Evolutionary conservation across 2,113 vertebrate species (phyloP).

Genomic region (Egretta garzetta): DNA sequence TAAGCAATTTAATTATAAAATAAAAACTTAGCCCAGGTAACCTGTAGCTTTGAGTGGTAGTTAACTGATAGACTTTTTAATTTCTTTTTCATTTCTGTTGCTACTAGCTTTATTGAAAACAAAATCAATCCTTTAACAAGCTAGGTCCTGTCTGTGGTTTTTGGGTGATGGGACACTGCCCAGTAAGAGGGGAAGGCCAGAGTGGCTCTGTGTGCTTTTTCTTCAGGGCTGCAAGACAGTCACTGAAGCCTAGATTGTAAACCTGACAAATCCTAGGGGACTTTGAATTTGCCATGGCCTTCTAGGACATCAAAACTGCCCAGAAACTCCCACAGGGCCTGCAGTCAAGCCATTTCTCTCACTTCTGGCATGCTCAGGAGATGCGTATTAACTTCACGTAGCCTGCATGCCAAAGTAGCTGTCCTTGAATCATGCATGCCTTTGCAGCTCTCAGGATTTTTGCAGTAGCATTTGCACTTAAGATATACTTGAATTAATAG

Average conservation of each 20-base stretch:
- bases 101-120: not conserved
- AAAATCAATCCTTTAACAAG: not conserved
- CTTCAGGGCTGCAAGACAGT: not conserved
- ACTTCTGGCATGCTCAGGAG: not conserved
- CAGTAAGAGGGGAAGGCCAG: rapidly evolving
- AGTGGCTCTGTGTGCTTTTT: not conserved
- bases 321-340: not conserved
- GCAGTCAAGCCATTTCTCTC: not conserved
- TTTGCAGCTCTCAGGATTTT: not conserved
- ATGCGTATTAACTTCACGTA: not conserved
- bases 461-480: not conserved
- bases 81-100: not conserved
- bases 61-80: not conserved
- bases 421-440: not conserved
- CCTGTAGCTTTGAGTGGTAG: not conserved
- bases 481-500: not conserved
- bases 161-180: no score
- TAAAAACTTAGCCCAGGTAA: not conserved
- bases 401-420: not conserved
- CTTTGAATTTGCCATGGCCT: not conserved
- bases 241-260: not conserved
- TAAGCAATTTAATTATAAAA: slow-evolving; percentile 54
- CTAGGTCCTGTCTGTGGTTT: not conserved
- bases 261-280: not conserved
- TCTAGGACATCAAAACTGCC: not conserved